A percentile compares a stretch with the other conserved stretches of the same genome.
Conservation (phyloP, 2,797 vertebrate species). For the Argentina silus region DNA sequence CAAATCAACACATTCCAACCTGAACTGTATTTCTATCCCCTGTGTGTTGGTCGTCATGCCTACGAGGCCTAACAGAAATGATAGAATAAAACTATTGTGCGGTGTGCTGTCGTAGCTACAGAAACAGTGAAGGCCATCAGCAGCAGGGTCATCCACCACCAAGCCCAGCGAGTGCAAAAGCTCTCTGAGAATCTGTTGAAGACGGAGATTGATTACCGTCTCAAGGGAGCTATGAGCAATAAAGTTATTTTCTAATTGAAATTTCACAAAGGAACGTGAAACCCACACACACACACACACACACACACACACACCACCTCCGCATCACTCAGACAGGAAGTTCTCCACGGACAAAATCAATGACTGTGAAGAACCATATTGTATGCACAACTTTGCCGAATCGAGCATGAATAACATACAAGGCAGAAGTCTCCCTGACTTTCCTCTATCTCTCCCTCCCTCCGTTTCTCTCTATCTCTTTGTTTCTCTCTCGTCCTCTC, state of each 20-base stretch:
- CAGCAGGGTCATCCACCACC: slow-evolving; percentile 34
- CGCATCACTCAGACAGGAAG: slow-evolving; percentile 39
- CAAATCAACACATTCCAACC: not conserved
- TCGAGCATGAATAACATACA: slow-evolving; percentile 49
- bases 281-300: slow-evolving; percentile 32
- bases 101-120: slow-evolving; percentile 9
- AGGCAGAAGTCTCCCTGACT: slow-evolving; percentile 31
- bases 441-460: slow-evolving; percentile 13
- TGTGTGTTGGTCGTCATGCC: slow-evolving; percentile 26
- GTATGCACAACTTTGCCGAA: slow-evolving; percentile 42
- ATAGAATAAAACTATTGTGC: slow-evolving; percentile 47
- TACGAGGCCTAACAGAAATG: slow-evolving; percentile 25
- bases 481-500: slow-evolving; percentile 18
- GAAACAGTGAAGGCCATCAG: slow-evolving; percentile 39
- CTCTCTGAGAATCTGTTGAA: slow-evolving; percentile 73
- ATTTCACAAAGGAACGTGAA: slow-evolving; percentile 58
- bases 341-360: slow-evolving; percentile 61
- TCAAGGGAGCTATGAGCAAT: slow-evolving; percentile 68
- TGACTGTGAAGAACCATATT: slow-evolving; percentile 55
- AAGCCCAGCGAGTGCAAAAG: slow-evolving; percentile 38
- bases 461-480: slow-evolving; percentile 23
- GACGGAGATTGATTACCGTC: slow-evolving; percentile 72
- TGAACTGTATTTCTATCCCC: not conserved
- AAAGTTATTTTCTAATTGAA: slow-evolving; percentile 77
- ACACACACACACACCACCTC: slow-evolving; percentile 25